Evolutionary conservation across 2,888 invertebrate genomes (phyloP).

Genomic region (Orchesellides sinensis): DNA sequence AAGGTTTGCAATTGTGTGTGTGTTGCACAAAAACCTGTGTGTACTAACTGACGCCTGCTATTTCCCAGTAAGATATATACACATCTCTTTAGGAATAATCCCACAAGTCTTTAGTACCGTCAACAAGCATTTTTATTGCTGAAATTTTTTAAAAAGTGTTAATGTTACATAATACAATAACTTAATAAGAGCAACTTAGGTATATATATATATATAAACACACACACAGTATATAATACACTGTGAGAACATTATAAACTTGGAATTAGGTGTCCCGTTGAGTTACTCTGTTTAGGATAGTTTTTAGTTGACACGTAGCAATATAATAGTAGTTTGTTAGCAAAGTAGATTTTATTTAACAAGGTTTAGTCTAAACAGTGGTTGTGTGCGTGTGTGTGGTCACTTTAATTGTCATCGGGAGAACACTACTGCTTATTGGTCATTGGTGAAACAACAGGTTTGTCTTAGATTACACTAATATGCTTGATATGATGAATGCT

Average conservation of each 20-base stretch:
- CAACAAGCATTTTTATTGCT: background rate
- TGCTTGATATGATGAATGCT: no score
- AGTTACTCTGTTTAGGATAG: no score
- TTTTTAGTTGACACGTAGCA: background rate
- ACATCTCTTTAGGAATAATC: background rate
- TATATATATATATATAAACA: background rate
- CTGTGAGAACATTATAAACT: no score
- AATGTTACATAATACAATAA: background rate
- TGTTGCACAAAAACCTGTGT: no score
- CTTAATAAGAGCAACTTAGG: background rate
- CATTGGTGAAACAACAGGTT: background rate
- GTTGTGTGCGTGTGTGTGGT: background rate
- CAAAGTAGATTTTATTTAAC: background rate
- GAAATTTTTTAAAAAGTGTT: background rate
- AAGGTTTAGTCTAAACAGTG: background rate
- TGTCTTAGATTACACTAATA: background rate
- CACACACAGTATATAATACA: background rate
- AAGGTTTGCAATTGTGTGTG: constrained; percentile 10
- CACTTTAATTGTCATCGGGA: no score
- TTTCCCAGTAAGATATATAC: no score
- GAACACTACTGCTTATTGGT: background rate
- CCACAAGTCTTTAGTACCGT: no score
- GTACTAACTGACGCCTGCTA: background rate
- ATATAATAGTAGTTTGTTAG: background rate
- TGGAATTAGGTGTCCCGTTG: no score